Conservation (phyloP, 2,888 invertebrate genomes). For the Branchinecta sandiegonensis region DNA sequence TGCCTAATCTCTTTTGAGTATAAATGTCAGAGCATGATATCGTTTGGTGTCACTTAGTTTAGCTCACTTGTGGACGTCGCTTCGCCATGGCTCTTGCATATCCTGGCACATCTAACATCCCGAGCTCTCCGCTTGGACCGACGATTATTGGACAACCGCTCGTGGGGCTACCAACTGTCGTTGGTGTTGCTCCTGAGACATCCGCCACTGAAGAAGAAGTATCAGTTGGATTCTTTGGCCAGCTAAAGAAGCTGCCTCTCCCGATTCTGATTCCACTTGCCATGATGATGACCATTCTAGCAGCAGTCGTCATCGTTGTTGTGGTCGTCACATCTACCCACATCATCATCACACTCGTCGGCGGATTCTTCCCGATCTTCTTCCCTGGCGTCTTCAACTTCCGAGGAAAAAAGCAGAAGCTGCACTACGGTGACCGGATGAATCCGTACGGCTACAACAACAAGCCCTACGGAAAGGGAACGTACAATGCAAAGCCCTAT, state of each 20-base stretch:
- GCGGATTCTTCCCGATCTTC: background rate
- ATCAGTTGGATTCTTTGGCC: conserved; percentile 1
- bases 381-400: background rate
- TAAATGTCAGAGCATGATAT: too few relatives aligned
- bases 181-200: background rate
- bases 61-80: too few relatives aligned
- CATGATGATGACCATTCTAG: background rate
- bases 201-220: background rate
- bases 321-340: background rate
- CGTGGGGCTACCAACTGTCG: background rate
- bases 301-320: background rate
- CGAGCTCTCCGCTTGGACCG: background rate
- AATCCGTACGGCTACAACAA: background rate
- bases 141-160: background rate
- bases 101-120: too few relatives aligned
- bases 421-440: background rate
- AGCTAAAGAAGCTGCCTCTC: background rate
- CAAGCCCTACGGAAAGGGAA: background rate
- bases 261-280: conserved; percentile 1
- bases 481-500: background rate
- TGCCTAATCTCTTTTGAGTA: too few relatives aligned
- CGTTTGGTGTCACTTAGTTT: too few relatives aligned
- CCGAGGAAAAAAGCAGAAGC: background rate
- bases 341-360: background rate
- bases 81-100: too few relatives aligned